Base-by-base conservation (phyloP, 1,140 invertebrate genomes). In the Chionoecetes opilio region DNA sequence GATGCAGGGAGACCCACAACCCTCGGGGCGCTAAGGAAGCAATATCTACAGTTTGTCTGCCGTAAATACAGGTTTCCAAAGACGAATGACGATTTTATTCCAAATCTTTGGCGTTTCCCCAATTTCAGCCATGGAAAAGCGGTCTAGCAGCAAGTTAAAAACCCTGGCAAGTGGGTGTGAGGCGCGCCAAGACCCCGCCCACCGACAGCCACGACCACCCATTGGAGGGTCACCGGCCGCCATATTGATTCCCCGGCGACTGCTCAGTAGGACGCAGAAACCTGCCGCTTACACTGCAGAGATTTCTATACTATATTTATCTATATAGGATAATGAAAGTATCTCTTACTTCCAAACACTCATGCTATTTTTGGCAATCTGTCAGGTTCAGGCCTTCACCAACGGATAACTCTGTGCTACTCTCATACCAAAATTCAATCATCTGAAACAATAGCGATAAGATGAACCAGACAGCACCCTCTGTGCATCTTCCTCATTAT, bases 1-100 rank as follows among this genome's bases (percentile, higher is more conserved):
- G 31, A 46, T 8, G 21, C 34, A 37, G 41, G 89, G 90, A 86
- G 94, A 85, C 31, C 84, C 90, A 37, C 94, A 88, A 92, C 91
- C 90, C 85, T 82, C 75, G 94, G 84, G 82, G 90, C 53, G 94
- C 90, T 92, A 95, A 92, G 88, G 92, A 95, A 91, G 94, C 94
- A 95, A 95, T 95, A 95, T 95, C 94, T 87, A 35, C 85, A 92
- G 84, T 88, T 95, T 95, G 92, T 95, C 92, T 94, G 82, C 94
- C 94, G 90, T 95, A 92, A 95, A 92, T 92, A 95, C 92, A 95
- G 92, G 94, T 95, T 95, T 92, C 92, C 94, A 92, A 95, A 95
- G 94, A 95, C 94, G 94, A 95, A 95, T 95, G 94, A 95, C 94
- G 94, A 95, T 92, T 95, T 95, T 95, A 95, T 95, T 95, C 90